These are phyloP conservation scores for Caenorhabditis panamensis DNA, from an alignment of 2,888 invertebrate genomes.

Conservation along the genomic window DNA sequence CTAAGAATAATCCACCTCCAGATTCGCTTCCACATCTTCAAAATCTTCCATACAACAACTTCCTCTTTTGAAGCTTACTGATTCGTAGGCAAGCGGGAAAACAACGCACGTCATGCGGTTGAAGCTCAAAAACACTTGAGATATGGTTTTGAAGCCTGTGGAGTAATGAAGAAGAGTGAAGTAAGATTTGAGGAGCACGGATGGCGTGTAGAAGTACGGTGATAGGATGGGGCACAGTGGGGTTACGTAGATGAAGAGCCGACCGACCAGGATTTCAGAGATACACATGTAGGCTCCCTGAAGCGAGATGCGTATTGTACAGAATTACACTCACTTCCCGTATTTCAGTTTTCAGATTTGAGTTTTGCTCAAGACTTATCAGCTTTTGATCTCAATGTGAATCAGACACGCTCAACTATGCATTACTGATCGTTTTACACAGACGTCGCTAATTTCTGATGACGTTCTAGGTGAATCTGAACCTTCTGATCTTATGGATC, in stretches of 20 bases:
- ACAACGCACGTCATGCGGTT: constrained; percentile 45
- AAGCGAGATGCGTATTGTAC: not conserved
- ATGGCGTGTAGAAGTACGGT: constrained; percentile 31
- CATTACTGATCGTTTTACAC: no score
- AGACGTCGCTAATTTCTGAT: no score
- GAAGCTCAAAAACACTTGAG: constrained; percentile 39
- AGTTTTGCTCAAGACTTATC: no score
- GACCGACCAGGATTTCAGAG: constrained; percentile 28
- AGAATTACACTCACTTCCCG: no score
- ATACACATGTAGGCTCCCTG: constrained; percentile 42
- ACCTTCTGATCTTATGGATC: no score
- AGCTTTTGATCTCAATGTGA: no score
- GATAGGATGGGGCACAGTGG: constrained; percentile 23
- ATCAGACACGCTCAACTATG: no score
- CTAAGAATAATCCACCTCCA: not conserved
- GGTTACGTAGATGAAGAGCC: constrained; percentile 31
- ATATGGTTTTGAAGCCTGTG: constrained; percentile 35
- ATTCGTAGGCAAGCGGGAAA: constrained; percentile 17
- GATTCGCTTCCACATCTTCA: constrained; percentile 25
- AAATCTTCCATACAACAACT: not conserved
- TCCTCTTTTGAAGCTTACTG: not conserved
- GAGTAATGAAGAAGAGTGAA: constrained; percentile 29
- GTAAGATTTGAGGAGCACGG: constrained; percentile 26
- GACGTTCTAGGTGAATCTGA: no score
- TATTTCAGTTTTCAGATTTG: no score